Base-by-base conservation (phyloP, 1,140 invertebrate genomes). In the Cyclargus thomasi region DNA sequence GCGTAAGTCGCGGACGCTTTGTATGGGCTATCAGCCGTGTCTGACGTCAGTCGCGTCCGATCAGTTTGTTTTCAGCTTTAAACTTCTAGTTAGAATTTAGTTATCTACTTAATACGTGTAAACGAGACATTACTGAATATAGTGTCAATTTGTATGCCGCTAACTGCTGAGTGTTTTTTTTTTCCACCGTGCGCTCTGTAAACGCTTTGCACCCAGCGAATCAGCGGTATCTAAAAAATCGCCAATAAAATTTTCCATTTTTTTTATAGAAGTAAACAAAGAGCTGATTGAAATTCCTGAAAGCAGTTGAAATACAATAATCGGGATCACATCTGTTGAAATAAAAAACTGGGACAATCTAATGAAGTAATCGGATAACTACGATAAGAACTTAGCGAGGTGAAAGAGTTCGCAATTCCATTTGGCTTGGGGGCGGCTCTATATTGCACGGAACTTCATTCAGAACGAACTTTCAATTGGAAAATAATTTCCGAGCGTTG, bases 391-490 rank as follows among this genome's bases (percentile, higher is more conserved):
- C 72, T 70, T 68, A 68, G 68, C 67, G 70, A 74, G 70, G 71
- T 74, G 70, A 70, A 73, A 68, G 77, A 76, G 71, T 75, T 72
- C 76, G 74, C 72, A 77, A 77, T 77, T 71, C 74, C 77, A 79
- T 79, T 81, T 75, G 73, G 70, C 70, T 69, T 69, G 65, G 23
- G 70, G 69, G 67, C 70, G 72, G 71, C 73, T 74, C 74, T 70
- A 71, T 65, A 65, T 65, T 59, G 72, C 70, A 67, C 64, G 70
- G 68, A 79, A 78, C 73, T 81, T 76, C 72, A 81, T 76, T 77
- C 71, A 74, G 74, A 78, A 74, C 74, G 75, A 75, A 79, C 74
- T 77, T 77, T 72, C 70, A 75, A 79, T 78, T 74, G 71, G 72
- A 69, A 69, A 69, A 69, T 74, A 76, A 79, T 76, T 81, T 79